Percentiles rank a stretch among this genome's conserved stretches.
phyloP scores from a whole-genome alignment of 2,888 invertebrate genomes.

The Seira sanloemensis region DNA sequence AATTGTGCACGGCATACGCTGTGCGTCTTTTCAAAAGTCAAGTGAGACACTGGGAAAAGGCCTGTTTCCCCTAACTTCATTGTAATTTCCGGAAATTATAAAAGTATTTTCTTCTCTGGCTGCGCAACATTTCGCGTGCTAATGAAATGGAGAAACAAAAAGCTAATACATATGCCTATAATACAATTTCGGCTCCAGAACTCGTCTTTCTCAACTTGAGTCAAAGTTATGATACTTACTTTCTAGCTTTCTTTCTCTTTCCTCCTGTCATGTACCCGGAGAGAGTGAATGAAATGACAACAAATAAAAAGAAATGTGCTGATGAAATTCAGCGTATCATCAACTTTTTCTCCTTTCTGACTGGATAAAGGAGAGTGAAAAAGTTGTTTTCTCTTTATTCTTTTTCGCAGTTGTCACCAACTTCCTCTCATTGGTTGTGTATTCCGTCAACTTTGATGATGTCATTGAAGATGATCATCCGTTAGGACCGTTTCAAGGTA shows the following conservation, averaged over 20 bases:
- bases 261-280: not conserved
- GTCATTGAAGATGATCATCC: conserved; percentile 49
- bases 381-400: not conserved
- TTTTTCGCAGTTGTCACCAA: conserved; percentile 56
- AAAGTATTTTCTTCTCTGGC: not conserved
- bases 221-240: no score
- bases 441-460: conserved; percentile 61
- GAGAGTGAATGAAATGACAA: conserved; percentile 4
- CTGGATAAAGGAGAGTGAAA: not conserved
- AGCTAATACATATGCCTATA: not conserved
- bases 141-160: conserved; percentile 1
- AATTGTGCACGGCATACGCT: no score
- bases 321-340: not conserved
- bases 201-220: not conserved
- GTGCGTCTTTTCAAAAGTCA: no score
- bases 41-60: no score
- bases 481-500: conserved; percentile 65
- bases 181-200: not conserved
- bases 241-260: not conserved
- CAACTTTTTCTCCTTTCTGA: not conserved
- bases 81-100: not conserved
- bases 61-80: not conserved
- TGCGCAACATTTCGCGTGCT: not conserved
- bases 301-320: conserved; percentile 17
- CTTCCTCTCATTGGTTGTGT: conserved; percentile 59